Base-by-base conservation (phyloP, 2,888 invertebrate species). In the Pharmacophagus antenor region DNA sequence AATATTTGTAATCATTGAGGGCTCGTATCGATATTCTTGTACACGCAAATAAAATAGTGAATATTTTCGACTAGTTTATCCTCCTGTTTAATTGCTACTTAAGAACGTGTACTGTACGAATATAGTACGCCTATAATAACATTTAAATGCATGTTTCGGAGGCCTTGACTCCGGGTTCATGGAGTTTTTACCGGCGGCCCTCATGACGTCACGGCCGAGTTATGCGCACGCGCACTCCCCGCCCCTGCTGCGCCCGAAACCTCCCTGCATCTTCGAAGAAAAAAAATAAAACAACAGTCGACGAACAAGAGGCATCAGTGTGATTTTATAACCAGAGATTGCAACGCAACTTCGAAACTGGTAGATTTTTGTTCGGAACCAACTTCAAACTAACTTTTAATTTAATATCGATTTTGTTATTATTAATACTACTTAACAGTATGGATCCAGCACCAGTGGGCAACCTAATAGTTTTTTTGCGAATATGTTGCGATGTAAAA, bases 81-180 rank as follows among this genome's bases (percentile, higher is more conserved):
- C n/a, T 37, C 5, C 18, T 44, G 18, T 44, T 50, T 50, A 18
- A 27, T 49, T 49, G 49, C 10, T 51, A 51, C 31, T 31, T 37
- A n/a, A 37, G 7, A 37, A 52, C 21, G 31, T 56, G 4, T 37
- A 31, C n/a, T 44, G 22, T 37, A 51, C 41, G 18, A n/a, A 57
- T 52, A 31, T 48, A 49, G 61, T 62, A 54, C 47, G 10, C 44
- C 47, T 51, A 63, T 54, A 61, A 54, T 50, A 61, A 56, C 25
- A 67, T 67, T 63, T 65, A 79, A 82, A 83, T 82, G 81, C 81
- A 74, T 76, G 78, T 68, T 74, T 77, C 69, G 70, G 67, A 80
- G 84, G 73, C 88, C 88, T 87, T 88, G 88, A 83, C 79, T 82
- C 74, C 72, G 82, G 80, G 88, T 88, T 88, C 86, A 87, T 73